Base-by-base conservation (phyloP, 2,797 vertebrate species). In the Fistularia commersonii region DNA sequence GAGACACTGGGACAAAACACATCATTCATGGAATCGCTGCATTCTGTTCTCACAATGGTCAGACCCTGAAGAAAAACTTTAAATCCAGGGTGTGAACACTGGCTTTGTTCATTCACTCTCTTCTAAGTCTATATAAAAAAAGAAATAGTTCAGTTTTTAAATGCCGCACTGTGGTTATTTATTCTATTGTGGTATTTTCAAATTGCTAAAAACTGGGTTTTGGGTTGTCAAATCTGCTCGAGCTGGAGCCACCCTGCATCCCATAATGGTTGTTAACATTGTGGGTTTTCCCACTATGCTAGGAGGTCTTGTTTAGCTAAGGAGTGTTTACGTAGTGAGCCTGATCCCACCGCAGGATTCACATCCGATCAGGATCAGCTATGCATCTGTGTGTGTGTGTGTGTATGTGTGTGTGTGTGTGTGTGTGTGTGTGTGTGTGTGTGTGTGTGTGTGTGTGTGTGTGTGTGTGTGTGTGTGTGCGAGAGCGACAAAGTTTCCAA, bases 341-440 rank as follows among this genome's bases (percentile, higher is more conserved):
- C 53, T 64, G 69, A 74, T 77, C 70, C 76, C 45, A 69, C 60
- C 60, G 41, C 68, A 69, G 80, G 55, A 66, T 73, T 87, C 79
- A 79, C 11, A 66, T 82, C 81, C 71, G 55, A 85, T 85, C 76
- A 84, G 82, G 80, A 85, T 89, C 84, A 87, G 72, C 78, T 11
- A 32, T 45, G 82, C 50, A 15, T 69, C 53, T 59, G 67, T 68
- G 48, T 46, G 54, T 51, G 50, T 49, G 55, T 15, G 55, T 54
- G 65, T 51, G 68, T 14, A 41, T 53, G 37, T 32, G 54, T 40
- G 58, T 41, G 50, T 37, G 65, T 48, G 62, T 45, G 63, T 45
- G 37, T 41, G 44, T 45, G 48, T 12, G 52, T 50, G 64, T 47
- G 64, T 13, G 38, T 45, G 43, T 37, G 51, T 40, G 56, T 43